A percentile compares a stretch with the other conserved stretches of the same genome.
These are phyloP conservation scores for Tetrax tetrax DNA, from an alignment of 2,113 vertebrate species.

Conservation along the genomic window DNA sequence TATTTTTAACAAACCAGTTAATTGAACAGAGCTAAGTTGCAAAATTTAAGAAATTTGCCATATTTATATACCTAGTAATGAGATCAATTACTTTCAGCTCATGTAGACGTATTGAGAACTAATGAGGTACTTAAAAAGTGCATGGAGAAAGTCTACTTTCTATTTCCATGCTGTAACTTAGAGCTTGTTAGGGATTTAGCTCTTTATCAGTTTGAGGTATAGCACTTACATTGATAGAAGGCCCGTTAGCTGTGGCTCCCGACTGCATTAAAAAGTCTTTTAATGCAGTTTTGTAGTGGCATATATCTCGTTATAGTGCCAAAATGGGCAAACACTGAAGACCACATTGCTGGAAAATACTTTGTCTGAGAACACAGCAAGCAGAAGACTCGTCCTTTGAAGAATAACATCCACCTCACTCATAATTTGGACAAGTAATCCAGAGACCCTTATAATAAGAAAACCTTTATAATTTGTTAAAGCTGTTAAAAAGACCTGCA, in stretches of 20 bases:
- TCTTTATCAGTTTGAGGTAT: slow-evolving; percentile 69
- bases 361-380: slow-evolving; percentile 52
- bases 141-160: slow-evolving; percentile 54
- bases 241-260: slow-evolving; percentile 55
- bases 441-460: slow-evolving; percentile 30
- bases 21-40: slow-evolving; percentile 43
- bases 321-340: slow-evolving; percentile 48
- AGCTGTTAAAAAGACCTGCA: slow-evolving; percentile 36
- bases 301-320: slow-evolving; percentile 57
- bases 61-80: slow-evolving; percentile 52
- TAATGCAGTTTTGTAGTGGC: slow-evolving; percentile 59
- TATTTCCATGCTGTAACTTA: slow-evolving; percentile 57
- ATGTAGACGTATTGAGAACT: slow-evolving; percentile 63
- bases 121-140: slow-evolving; percentile 71
- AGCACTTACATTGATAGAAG: slow-evolving; percentile 62
- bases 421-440: slow-evolving; percentile 70
- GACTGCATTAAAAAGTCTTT: slow-evolving; percentile 63
- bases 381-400: slow-evolving; percentile 53
- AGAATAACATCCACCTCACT: slow-evolving; percentile 65
- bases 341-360: slow-evolving; percentile 51
- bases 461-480: slow-evolving; percentile 47
- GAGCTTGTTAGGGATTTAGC: slow-evolving; percentile 68
- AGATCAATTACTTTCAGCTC: slow-evolving; percentile 66
- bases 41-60: slow-evolving; percentile 56
- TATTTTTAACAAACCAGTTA: slow-evolving; percentile 51